Base-by-base conservation (phyloP, 2,888 invertebrate species). In the Cephus sareptanus region DNA sequence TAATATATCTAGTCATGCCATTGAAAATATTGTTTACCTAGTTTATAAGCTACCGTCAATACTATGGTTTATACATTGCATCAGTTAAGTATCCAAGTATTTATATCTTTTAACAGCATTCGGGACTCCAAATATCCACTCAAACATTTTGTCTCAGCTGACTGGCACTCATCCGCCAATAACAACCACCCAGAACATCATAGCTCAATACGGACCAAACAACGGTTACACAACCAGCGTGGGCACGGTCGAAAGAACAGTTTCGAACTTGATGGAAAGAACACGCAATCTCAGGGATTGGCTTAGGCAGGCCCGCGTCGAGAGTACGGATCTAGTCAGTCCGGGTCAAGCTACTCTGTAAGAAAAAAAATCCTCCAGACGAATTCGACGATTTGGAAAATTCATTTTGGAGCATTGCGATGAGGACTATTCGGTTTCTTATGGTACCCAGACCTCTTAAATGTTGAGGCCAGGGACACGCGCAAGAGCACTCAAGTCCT, bases 261-360 rank as follows among this genome's bases (percentile, higher is more conserved):
- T 94, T 2, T 94, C 94, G 11, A 94, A 94, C 77, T 88, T 95
- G 77, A 94, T 94, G 75, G 95, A 95, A 86, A 92, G 95, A 68
- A 95, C 95, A 1, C 92, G 94, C 77, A 94, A 94, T 85, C 91
- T 95, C 79, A 92, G 95, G 80, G 95, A 95, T 85, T 95, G 95
- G 95, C 88, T 95, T 79, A 92, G 94, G 30, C 95, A 95, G 88
- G 90, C 92, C 69, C 88, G 92, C 74, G 86, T 89, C 77, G 91
- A 91, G 81, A 89, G 84, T 56, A 88, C 89, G 1, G 91, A 91
- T 75, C 83, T 90, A 76, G 87, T 91, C 74, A 89, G 87, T 81
- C 89, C 91, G 13, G 90, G 89, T n/a, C 90, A 90, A 81, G 89
- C 91, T 33, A 91, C 90, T 23, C 89, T 91, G 73, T 91, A 87